phyloP scores from a whole-genome alignment of 2,113 vertebrate genomes.

The Calypte anna region DNA sequence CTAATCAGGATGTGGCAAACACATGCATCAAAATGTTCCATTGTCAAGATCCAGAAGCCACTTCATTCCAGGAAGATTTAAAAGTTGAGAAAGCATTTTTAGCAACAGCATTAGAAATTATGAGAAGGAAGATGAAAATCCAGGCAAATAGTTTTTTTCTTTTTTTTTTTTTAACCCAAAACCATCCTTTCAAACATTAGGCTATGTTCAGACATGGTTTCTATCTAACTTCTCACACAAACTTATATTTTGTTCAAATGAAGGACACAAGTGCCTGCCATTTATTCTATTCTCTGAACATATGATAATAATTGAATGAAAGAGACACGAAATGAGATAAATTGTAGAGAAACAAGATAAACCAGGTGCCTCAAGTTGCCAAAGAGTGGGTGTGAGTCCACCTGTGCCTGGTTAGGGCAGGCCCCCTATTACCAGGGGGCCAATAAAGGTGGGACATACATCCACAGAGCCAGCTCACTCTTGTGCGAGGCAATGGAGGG shows the following conservation, averaged over 20 bases:
- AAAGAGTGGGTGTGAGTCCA: too few relatives aligned
- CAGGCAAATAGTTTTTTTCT: neutral
- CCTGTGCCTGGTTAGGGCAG: too few relatives aligned
- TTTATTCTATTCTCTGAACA: neutral
- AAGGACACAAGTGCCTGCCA: neutral
- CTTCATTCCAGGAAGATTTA: conserved; percentile 64
- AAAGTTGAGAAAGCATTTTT: conserved; percentile 15
- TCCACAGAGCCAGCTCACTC: too few relatives aligned
- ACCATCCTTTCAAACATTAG: neutral
- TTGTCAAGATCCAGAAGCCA: conserved; percentile 63
- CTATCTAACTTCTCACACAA: neutral
- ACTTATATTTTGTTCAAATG: neutral
- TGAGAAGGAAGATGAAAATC: conserved; percentile 15
- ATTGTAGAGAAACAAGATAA: too few relatives aligned
- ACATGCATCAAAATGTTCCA: conserved; percentile 67
- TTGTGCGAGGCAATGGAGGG: too few relatives aligned
- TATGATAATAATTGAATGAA: conserved; percentile 9
- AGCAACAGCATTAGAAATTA: conserved; percentile 4
- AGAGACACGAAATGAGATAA: neutral
- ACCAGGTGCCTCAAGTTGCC: too few relatives aligned
- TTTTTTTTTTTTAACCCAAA: neutral
- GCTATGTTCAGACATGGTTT: neutral
- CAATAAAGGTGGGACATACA: too few relatives aligned
- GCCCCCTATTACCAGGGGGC: too few relatives aligned
- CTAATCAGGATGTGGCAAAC: conserved; percentile 66